Evolutionary conservation across 2,797 vertebrate genomes (phyloP).

Genomic region (Amblyraja radiata): DNA sequence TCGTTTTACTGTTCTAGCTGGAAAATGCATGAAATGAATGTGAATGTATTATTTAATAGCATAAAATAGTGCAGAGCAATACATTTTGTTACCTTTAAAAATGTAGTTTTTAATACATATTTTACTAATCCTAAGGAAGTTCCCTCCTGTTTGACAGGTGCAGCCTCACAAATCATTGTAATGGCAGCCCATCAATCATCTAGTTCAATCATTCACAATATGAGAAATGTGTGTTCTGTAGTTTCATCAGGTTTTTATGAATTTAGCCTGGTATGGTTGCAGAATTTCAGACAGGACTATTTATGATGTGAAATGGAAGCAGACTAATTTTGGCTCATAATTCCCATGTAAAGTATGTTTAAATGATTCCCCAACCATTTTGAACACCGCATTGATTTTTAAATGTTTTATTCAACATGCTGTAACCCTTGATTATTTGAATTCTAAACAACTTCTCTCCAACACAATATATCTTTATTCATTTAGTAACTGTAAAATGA

Average conservation of each 20-base stretch:
- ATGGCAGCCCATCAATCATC: constrained; percentile 34
- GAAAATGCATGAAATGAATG: constrained; percentile 52
- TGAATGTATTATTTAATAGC: constrained; percentile 46
- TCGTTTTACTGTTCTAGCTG: constrained; percentile 22
- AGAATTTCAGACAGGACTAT: constrained; percentile 32
- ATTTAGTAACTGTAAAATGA: constrained; percentile 18
- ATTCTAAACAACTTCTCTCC: constrained; percentile 35
- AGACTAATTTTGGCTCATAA: constrained; percentile 38
- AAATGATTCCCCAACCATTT: constrained; percentile 35
- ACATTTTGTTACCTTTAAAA: constrained; percentile 39
- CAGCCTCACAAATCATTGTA: constrained; percentile 34
- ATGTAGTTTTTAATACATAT: constrained; percentile 39
- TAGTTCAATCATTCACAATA: constrained; percentile 33
- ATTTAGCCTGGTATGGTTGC: constrained; percentile 27
- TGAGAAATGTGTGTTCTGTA: constrained; percentile 37
- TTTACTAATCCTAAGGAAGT: constrained; percentile 37
- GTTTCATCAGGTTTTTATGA: constrained; percentile 37
- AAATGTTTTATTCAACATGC: constrained; percentile 36
- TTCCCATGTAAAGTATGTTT: constrained; percentile 36
- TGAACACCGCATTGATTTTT: constrained; percentile 25
- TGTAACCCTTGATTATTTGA: constrained; percentile 31
- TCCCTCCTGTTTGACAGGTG: constrained; percentile 30
- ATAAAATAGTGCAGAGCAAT: constrained; percentile 35
- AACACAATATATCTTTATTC: constrained; percentile 16
- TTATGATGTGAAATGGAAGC: constrained; percentile 37